phyloP scores from a whole-genome alignment of 2,888 invertebrate genomes.

The Stegophylla sp. region DNA sequence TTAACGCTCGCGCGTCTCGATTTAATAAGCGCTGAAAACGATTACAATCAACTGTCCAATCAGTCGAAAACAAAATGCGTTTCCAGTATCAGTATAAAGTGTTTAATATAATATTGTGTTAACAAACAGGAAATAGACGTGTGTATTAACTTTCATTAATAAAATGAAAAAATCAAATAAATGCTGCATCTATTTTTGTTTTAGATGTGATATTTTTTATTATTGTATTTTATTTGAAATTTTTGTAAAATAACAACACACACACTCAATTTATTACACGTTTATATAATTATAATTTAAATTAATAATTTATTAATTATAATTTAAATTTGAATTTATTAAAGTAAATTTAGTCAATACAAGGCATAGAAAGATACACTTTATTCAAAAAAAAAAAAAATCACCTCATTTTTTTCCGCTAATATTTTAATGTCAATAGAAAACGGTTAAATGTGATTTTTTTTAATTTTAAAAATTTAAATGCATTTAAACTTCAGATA shows the following conservation, averaged over 20 bases:
- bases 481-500: too few species aligned
- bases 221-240: conserved; percentile 14
- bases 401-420: too few species aligned
- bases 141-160: not conserved
- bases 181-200: not conserved
- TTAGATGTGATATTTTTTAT: not conserved
- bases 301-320: too few species aligned
- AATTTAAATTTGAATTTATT: too few species aligned
- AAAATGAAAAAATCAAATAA: too few species aligned
- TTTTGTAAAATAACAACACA: not conserved
- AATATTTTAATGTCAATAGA: too few species aligned
- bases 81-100: not conserved
- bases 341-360: too few species aligned
- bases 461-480: too few species aligned
- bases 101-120: too few species aligned
- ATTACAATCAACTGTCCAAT: not conserved
- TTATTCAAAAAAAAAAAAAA: too few species aligned
- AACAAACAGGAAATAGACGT: not conserved
- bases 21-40: conserved; percentile 6
- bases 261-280: not conserved
- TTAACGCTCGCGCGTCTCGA: not conserved
- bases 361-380: too few species aligned
- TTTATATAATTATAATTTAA: conserved; percentile 6
- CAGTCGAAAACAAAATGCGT: not conserved
- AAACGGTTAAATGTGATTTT: too few species aligned